Evolutionary conservation across 2,113 vertebrate species (phyloP), one percentile per base, ranked within the genome.

Genomic region (Trochalopteron elliotii): DNA sequence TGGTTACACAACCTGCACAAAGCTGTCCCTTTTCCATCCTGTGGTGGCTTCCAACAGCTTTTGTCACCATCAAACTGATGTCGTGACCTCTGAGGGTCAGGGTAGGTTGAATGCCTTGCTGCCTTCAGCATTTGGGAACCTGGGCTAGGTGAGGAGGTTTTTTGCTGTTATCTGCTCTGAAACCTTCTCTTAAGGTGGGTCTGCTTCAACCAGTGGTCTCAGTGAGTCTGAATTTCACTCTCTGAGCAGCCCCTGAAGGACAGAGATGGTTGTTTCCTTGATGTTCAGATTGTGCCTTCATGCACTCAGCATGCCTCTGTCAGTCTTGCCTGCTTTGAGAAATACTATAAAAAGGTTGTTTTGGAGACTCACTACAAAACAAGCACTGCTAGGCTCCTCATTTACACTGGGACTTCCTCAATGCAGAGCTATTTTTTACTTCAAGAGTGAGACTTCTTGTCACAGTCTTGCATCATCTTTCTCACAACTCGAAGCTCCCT

Each of bases 331-430:
- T 79, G 30, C 9, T 42, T 59, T 69, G 6, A 79, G 40, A 79
- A 94, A 76, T 82, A 72, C 78, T 87, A 57, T 78, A 55, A 72
- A 68, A 61, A 63, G 9, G 24, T 76, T 94, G 70, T 72, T 93
- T 87, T 81, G 77, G 83, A 93, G 56, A 53, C 53, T 74, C 7
- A 53, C 61, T 87, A 28, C 35, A 72, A 78, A 94, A 85, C 84
- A 96, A 72, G 52, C 37, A 5, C 74, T 64, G 9, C 55, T 74
- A 76, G 42, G 42, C 45, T 91, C 33, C 74, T 85, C 65, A 42
- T 91, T 89, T 91, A 77, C 39, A 5, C 59, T 35, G n/a, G 40
- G 33, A 87, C 91, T 94, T 94, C 93, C 87, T 95, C 89, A 85
- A 2, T 49, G 39, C 27, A 28, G 63, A 57, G 40, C 70, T 90